These are phyloP conservation scores for Steatocranus sp. DNA, from an alignment of 2,797 vertebrate genomes.

Conservation along the genomic window DNA sequence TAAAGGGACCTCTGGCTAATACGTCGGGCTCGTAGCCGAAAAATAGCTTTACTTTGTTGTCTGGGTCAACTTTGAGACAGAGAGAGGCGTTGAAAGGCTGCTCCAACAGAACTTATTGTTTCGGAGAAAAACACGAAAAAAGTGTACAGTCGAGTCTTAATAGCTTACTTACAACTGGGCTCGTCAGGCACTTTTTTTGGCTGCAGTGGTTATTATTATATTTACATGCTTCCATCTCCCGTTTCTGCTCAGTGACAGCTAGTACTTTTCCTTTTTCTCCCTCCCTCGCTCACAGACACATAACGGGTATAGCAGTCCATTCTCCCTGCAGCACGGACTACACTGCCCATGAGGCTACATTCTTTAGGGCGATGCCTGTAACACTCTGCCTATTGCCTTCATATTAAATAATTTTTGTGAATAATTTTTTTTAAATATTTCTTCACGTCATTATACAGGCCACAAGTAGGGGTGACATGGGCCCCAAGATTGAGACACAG, in stretches of 20 bases:
- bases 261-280: no score
- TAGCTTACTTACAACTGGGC: background rate
- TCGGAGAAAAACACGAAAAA: fast-evolving
- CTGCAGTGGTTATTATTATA: background rate
- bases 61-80: no score
- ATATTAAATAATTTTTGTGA: no score
- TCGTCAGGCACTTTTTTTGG: fast-evolving
- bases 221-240: background rate
- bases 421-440: background rate
- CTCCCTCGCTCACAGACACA: no score
- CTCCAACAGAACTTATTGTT: fast-evolving
- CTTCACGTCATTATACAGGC: background rate
- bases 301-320: no score
- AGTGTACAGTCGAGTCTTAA: background rate
- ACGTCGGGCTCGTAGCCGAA: no score
- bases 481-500: background rate
- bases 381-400: no score
- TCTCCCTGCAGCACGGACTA: no score
- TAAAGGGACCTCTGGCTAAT: no score
- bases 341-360: fast-evolving
- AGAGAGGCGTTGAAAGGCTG: fast-evolving
- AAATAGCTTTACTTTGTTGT: no score
- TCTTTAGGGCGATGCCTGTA: fast-evolving
- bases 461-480: background rate
- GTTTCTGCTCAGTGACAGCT: fast-evolving